Percentiles rank a stretch among this genome's conserved stretches.
Evolutionary conservation across 2,113 vertebrate species (phyloP).

Genomic region (Hippoglossus stenolepis): DNA sequence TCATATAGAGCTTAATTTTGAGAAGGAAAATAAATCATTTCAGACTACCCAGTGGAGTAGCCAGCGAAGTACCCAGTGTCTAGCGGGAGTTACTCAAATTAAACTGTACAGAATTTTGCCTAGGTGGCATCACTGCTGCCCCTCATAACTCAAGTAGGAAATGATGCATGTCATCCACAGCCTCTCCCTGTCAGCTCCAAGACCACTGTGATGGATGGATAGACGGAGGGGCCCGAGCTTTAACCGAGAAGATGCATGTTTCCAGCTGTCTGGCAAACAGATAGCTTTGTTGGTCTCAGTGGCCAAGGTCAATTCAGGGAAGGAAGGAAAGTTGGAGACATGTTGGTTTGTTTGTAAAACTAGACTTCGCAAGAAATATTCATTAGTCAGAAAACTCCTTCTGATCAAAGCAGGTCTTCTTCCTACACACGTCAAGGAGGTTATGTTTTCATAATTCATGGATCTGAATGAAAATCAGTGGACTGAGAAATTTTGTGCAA

Average conservation of each 20-base stretch:
- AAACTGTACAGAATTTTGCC: background rate
- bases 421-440: background rate
- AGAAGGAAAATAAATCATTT: too few relatives aligned
- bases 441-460: background rate
- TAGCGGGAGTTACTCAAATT: background rate
- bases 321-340: background rate
- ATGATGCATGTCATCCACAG: slow-evolving; percentile 48
- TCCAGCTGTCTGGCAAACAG: slow-evolving; percentile 50
- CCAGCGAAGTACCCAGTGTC: background rate
- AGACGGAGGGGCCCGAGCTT: slow-evolving; percentile 17
- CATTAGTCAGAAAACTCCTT: background rate
- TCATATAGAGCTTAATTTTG: too few relatives aligned
- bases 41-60: background rate
- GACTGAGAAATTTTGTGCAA: too few relatives aligned
- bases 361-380: background rate
- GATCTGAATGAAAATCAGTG: too few relatives aligned
- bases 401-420: background rate
- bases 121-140: slow-evolving; percentile 15
- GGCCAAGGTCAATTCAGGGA: slow-evolving; percentile 52
- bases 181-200: slow-evolving; percentile 53
- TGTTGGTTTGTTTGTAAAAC: slow-evolving; percentile 14
- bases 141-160: slow-evolving; percentile 64
- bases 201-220: slow-evolving; percentile 65
- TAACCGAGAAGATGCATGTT: slow-evolving; percentile 16
- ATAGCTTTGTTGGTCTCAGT: slow-evolving; percentile 41